A percentile compares a stretch with the other conserved stretches of the same genome.
Evolutionary conservation across 2,888 invertebrate species (phyloP).

Genomic region (Hydraecia micacea): DNA sequence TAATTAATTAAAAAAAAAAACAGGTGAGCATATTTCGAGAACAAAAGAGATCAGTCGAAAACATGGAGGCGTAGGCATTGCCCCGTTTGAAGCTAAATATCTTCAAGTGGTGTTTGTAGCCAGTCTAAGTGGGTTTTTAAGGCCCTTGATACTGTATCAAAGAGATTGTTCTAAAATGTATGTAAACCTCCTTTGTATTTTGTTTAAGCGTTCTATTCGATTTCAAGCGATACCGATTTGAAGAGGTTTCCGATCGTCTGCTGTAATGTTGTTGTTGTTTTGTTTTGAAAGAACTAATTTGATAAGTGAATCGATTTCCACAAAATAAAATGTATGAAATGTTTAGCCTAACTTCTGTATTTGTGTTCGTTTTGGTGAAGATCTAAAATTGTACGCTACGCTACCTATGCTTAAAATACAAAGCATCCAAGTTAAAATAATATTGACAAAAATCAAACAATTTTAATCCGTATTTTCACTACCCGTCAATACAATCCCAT

Average conservation of each 20-base stretch:
- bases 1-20: conserved; percentile 7
- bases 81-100: conserved; percentile 12
- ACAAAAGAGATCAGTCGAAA: conserved; percentile 9
- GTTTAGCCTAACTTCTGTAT: background rate
- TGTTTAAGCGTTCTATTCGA: conserved; percentile 3
- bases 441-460: background rate
- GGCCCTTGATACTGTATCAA: conserved; percentile 40
- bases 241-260: background rate
- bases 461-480: background rate
- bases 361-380: background rate
- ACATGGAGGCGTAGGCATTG: background rate
- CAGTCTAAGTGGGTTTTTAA: conserved; percentile 31
- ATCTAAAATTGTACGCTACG: background rate
- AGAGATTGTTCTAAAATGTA: conserved; percentile 38
- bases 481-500: background rate
- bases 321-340: too few species aligned
- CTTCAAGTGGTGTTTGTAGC: conserved; percentile 23
- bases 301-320: background rate
- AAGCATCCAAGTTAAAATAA: background rate
- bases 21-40: background rate
- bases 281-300: background rate
- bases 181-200: conserved; percentile 32
- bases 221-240: background rate
- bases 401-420: background rate
- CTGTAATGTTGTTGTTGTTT: conserved; percentile 1